Evolutionary conservation across 2,888 invertebrate genomes (phyloP).

Genomic region (Stenotaenia linearis): DNA sequence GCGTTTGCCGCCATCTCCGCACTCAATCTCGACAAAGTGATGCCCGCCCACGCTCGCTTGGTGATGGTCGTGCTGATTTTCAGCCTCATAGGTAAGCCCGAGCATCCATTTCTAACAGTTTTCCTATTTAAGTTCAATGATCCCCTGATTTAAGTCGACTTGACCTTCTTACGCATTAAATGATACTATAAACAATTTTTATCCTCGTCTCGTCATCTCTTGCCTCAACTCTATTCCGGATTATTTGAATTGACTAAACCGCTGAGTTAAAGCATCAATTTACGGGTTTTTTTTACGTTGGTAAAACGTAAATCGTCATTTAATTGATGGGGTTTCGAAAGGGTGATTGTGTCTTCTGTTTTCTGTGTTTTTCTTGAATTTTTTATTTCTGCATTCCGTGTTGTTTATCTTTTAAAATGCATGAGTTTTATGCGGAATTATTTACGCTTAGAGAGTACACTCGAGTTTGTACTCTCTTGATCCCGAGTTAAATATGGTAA

Average conservation of each 20-base stretch:
- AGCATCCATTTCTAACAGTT: neutral
- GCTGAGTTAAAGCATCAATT: no score
- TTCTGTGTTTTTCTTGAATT: neutral
- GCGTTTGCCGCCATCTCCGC: conserved; percentile 3
- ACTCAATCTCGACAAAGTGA: neutral
- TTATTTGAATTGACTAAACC: no score
- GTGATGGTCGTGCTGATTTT: conserved; percentile 17
- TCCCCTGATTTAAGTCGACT: conserved; percentile 13
- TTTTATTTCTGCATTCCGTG: neutral
- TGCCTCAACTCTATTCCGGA: no score
- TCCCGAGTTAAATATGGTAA: neutral
- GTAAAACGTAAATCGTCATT: no score
- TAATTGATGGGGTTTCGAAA: no score
- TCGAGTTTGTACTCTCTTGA: neutral
- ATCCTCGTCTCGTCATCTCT: neutral
- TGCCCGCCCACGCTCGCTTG: conserved; percentile 17
- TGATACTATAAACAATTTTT: neutral
- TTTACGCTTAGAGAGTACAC: no score
- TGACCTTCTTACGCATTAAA: neutral
- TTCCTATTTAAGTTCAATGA: neutral
- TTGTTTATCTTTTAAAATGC: neutral
- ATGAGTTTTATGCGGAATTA: neutral
- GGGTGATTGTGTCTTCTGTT: no score
- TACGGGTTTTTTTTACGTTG: no score
- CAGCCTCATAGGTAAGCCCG: conserved; percentile 4